Base-by-base conservation (phyloP, 1,140 invertebrate genomes). In the Spodoptera frugiperda region DNA sequence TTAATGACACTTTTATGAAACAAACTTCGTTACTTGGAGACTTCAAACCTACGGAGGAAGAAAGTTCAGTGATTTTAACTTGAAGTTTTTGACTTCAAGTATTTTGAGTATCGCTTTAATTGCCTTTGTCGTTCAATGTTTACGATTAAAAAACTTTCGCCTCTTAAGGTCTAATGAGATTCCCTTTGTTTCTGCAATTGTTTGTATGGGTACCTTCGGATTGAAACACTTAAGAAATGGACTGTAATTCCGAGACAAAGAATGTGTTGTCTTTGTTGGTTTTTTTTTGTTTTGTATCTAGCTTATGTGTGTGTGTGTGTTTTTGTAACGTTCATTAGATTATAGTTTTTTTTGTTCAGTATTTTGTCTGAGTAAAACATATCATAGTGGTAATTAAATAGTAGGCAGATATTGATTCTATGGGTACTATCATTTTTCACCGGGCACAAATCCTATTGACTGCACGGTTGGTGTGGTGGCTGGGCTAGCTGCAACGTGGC, bases 91-190 rank as follows among this genome's bases (percentile, higher is more conserved):
- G 46, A 61, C 46, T 80, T 80, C 46, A 67, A 80, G 71, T 61
- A 63, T 71, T 77, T 80, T 46, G 63, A 77, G 75, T 77, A 63
- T 65, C 65, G 25, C 65, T 77, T 54, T 76, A 75, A 80, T 80
- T 80, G 63, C 70, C 72, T 51, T 68, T 74, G 30, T 65, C 79
- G 53, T 80, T 71, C 44, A 78, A 78, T 57, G 67, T 78, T 78
- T 80, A 78, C 74, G 72, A 78, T 80, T 78, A 78, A 78, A 80
- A 80, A 80, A 80, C 71, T 80, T 78, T 53, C 12, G 25, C 30
- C 30, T 15, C 33, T 39, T 61, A 21, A 25, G 0, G 46, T n/a
- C 19, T 68, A 68, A 68, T 68, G 65, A 68, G 14, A 68, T 46
- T 68, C 51, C 65, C 48, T 68, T 68, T 68, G 65, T 68, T 68